Evolutionary conservation across 2,797 vertebrate genomes (phyloP), one percentile per base, ranked within the genome.

Genomic region (Spheniscus humboldti): DNA sequence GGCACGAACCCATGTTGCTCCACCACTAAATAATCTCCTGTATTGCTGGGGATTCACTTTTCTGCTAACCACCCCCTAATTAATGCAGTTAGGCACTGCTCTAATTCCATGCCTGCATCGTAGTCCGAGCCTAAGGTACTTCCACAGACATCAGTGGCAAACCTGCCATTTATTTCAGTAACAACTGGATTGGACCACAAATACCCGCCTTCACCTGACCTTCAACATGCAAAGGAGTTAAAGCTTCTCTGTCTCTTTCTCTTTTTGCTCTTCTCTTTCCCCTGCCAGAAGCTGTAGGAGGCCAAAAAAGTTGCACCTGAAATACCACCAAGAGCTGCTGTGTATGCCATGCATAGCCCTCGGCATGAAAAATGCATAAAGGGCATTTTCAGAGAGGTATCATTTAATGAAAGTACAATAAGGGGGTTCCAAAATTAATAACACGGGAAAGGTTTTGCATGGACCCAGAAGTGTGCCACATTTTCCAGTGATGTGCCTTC

Each of bases 401-500:
- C 43, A 45, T 78, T 74, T 83, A 92, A 93, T 75, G 50, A 17
- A 67, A 48, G 15, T 4, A 7, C 93, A 96, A 96, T 72, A 60
- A 89, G 43, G 71, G 66, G 56, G 57, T 96, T 72, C 37, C 81
- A 92, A 30, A 83, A 91, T 83, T 90, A 96, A 92, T 96, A 67
- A 55, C 83, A 92, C 0, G 0, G 81, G 55, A 28, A 59, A 76
- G 91, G 60, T 90, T 94, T 76, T 6, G 8, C 52, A 57, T 11
- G 55, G 64, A 83, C 41, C 25, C 63, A 64, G 75, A 48, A 86
- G 33, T 0, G 0, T 62, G 53, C 74, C 3, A 7, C 37, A 4
- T 87, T 94, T 96, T 93, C 88, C 93, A 87, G 35, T 6, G 5
- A 53, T 23, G 47, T 0, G 3, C 53, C 52, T 57, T 23, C 48